Evolutionary conservation across 2,113 vertebrate species (phyloP).

Genomic region (Upupa epops): DNA sequence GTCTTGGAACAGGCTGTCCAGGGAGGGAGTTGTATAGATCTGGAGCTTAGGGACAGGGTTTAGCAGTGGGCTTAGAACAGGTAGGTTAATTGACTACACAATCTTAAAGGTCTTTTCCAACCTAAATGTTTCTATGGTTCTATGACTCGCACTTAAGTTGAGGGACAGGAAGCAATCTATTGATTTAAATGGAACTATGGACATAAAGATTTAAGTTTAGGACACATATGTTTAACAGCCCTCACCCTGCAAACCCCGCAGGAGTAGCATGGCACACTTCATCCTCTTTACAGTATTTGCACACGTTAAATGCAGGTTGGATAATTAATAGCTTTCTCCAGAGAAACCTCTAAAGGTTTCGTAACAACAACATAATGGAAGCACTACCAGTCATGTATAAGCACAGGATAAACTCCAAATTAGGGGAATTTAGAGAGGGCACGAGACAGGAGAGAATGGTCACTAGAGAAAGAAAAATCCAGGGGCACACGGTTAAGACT

Average conservation of each 20-base stretch:
- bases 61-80: too few species aligned
- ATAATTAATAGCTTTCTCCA: neutral
- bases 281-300: neutral
- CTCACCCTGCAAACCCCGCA: neutral
- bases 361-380: accelerated
- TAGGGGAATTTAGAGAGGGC: neutral
- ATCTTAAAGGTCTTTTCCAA: too few species aligned
- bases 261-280: neutral
- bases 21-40: too few species aligned
- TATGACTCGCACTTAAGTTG: neutral
- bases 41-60: too few species aligned
- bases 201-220: neutral
- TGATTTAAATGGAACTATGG: neutral
- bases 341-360: neutral
- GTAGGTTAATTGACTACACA: too few species aligned
- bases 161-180: neutral
- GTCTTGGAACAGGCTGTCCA: too few species aligned
- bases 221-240: neutral
- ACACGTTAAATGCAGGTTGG: neutral
- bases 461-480: neutral
- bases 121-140: neutral
- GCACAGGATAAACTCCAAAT: neutral
- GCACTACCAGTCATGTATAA: neutral
- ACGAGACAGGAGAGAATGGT: neutral
- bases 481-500: neutral